A percentile compares a stretch with the other conserved stretches of the same genome.
Evolutionary conservation across 2,888 invertebrate genomes (phyloP).

Genomic region (Uropetala carovei): DNA sequence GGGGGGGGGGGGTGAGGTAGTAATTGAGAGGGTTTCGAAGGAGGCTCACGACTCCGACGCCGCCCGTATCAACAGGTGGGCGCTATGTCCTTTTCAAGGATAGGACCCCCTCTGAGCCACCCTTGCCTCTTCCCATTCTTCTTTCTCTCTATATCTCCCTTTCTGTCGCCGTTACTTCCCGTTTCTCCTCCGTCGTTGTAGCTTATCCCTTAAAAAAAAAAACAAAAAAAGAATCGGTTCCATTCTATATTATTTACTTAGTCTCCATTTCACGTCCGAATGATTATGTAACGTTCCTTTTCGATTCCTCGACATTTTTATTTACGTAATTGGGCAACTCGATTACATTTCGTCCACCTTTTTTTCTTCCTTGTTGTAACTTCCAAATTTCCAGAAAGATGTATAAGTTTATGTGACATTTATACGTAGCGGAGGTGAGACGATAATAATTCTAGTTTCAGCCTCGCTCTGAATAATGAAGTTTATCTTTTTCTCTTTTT

Average conservation of each 20-base stretch:
- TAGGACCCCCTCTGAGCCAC: not conserved
- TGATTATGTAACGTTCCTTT: not conserved
- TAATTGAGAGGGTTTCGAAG: slow-evolving; percentile 42
- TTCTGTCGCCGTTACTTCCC: not conserved
- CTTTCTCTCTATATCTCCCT: not conserved
- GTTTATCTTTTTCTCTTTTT: too few relatives aligned
- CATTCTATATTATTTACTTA: not conserved
- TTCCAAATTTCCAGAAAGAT: not conserved
- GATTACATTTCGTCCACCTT: not conserved
- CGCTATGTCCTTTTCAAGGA: slow-evolving; percentile 16
- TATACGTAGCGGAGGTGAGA: not conserved
- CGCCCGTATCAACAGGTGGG: slow-evolving; percentile 47
- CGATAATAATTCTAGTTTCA: not conserved
- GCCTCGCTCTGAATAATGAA: too few relatives aligned
- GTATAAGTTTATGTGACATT: not conserved
- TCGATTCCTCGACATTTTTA: not conserved
- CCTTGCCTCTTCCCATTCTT: not conserved
- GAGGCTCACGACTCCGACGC: not conserved
- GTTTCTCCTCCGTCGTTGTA: not conserved
- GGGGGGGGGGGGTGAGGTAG: not conserved
- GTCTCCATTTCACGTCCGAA: not conserved
- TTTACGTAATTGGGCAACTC: not conserved
- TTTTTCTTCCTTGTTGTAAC: not conserved
- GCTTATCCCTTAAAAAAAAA: not conserved
- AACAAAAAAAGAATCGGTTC: too few relatives aligned